Conservation (phyloP, 2,113 vertebrate species). For the Lanius ludovicianus region DNA sequence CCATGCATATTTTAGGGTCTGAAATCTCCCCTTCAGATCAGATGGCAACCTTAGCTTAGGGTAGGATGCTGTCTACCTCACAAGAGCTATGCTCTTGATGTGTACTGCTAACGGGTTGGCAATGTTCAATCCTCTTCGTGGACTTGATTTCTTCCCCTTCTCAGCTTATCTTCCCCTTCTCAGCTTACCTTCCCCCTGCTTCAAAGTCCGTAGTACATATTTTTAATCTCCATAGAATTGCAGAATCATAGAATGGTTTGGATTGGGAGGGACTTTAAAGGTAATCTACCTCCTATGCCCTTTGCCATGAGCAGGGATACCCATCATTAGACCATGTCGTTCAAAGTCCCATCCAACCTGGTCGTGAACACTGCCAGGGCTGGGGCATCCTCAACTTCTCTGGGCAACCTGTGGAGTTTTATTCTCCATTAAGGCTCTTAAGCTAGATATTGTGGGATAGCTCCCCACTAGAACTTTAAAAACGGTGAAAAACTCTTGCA, state of each 20-base stretch:
- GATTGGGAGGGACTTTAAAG: background rate
- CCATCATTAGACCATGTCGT: too few relatives aligned
- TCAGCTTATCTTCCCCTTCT: background rate
- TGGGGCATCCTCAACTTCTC: background rate
- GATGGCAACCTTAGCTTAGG: background rate
- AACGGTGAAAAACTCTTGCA: background rate
- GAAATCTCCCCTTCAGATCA: background rate
- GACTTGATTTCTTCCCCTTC: background rate
- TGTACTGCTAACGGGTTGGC: background rate
- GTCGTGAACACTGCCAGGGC: background rate
- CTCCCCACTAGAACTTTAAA: background rate
- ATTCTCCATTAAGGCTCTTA: background rate
- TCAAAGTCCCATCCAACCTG: too few relatives aligned
- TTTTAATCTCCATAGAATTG: background rate
- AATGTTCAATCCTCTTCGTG: background rate
- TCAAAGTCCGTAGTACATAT: background rate
- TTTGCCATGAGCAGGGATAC: background rate
- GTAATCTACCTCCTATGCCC: too few relatives aligned
- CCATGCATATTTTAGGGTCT: background rate
- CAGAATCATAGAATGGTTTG: too few relatives aligned
- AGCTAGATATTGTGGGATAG: background rate
- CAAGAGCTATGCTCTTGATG: accelerated
- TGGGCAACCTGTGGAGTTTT: background rate
- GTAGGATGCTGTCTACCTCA: background rate
- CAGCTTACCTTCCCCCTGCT: background rate